Evolutionary conservation across 2,797 vertebrate species (phyloP).

Genomic region (Hypotaenidia okinawae): DNA sequence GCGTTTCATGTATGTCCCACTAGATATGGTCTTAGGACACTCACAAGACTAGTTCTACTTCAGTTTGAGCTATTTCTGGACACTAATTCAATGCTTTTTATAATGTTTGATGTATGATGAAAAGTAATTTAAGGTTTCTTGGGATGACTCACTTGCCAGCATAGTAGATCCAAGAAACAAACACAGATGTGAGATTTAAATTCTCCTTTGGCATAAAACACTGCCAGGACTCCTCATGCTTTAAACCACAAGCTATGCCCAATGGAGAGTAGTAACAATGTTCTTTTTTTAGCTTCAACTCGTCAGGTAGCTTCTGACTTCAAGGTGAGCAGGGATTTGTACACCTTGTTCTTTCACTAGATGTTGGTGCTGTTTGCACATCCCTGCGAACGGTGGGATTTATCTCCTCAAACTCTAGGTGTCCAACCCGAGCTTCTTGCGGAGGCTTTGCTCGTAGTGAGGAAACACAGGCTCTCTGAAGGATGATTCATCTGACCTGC

Average conservation of each 20-base stretch:
- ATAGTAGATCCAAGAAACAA: constrained; percentile 44
- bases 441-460: background rate
- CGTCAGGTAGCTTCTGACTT: background rate
- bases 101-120: constrained; percentile 28
- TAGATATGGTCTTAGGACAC: background rate
- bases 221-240: constrained; percentile 12
- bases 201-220: constrained; percentile 19
- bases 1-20: background rate
- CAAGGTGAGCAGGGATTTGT: background rate
- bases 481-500: background rate
- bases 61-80: constrained; percentile 39
- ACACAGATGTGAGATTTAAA: constrained; percentile 57
- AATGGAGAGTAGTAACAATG: background rate
- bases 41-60: background rate
- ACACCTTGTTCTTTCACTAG: background rate
- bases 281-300: constrained; percentile 16
- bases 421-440: background rate
- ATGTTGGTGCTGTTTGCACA: background rate
- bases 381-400: background rate
- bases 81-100: constrained; percentile 27
- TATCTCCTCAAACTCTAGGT: background rate
- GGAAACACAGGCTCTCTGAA: background rate
- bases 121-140: constrained; percentile 54
- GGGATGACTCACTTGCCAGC: constrained; percentile 37
- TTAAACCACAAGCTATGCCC: constrained; percentile 39